Conservation (phyloP, 2,888 invertebrate species). For the Pherbina coryleti region DNA sequence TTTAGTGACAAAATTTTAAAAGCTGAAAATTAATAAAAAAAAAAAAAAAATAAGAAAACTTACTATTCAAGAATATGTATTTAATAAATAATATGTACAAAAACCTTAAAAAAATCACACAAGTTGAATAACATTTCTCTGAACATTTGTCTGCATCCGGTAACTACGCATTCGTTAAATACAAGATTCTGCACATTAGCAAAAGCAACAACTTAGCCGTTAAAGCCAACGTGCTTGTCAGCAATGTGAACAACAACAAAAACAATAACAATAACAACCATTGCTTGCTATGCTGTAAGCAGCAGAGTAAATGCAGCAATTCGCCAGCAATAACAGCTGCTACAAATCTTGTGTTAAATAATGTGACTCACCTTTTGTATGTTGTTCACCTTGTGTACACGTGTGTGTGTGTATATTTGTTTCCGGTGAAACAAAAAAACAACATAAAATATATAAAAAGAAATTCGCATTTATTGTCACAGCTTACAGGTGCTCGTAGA, state of each 20-base stretch:
- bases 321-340: background rate
- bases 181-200: too few relatives aligned
- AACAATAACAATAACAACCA: background rate
- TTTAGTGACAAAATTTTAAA: background rate
- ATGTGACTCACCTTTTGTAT: background rate
- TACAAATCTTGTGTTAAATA: constrained; percentile 2
- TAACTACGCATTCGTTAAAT: too few relatives aligned
- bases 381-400: background rate
- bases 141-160: too few relatives aligned
- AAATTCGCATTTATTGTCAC: too few relatives aligned
- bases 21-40: background rate
- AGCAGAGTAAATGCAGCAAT: background rate
- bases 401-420: constrained; percentile 13
- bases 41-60: background rate
- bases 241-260: background rate
- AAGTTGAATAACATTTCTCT: too few relatives aligned
- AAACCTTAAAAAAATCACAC: too few relatives aligned
- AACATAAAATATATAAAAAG: background rate
- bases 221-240: too few relatives aligned
- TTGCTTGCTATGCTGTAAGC: background rate
- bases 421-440: background rate
- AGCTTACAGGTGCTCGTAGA: too few relatives aligned
- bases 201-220: too few relatives aligned
- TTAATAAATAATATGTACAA: background rate
- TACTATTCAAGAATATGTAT: background rate